Conservation (phyloP, 2,113 vertebrate species). For the Oreocharis arfaki region DNA sequence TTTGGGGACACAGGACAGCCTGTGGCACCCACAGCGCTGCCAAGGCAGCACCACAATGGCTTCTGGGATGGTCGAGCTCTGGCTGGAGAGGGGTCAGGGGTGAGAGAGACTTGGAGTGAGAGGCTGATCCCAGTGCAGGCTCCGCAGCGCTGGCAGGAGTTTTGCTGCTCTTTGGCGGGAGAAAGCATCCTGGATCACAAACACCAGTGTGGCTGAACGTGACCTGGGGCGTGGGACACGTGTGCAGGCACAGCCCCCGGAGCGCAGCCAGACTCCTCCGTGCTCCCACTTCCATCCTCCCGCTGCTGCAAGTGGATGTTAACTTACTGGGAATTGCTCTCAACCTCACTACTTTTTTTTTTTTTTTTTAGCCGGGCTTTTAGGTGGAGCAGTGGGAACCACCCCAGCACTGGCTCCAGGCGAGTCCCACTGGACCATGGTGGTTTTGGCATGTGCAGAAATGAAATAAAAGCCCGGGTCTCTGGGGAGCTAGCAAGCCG, state of each 20-base stretch:
- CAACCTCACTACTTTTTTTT: not conserved
- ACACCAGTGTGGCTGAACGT: not conserved
- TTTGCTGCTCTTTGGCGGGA: not conserved
- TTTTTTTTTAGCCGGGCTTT: not conserved
- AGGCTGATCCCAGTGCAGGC: rapidly evolving
- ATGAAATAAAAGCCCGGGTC: not conserved
- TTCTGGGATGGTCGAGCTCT: rapidly evolving
- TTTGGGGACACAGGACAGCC: not conserved
- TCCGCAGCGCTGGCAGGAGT: rapidly evolving
- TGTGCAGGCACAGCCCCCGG: not conserved
- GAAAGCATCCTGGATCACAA: not conserved
- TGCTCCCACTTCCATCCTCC: not conserved
- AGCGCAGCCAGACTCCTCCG: rapidly evolving
- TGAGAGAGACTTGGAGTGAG: not conserved
- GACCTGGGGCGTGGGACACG: rapidly evolving
- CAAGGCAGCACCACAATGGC: rapidly evolving
- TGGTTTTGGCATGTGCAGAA: conserved; percentile 20
- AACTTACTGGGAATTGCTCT: not conserved
- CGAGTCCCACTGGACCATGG: rapidly evolving
- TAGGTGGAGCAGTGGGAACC: not conserved
- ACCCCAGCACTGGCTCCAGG: not conserved
- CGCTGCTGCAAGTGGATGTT: rapidly evolving
- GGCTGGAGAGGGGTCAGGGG: rapidly evolving
- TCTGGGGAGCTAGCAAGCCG: not conserved
- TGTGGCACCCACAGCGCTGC: rapidly evolving